These are phyloP conservation scores for Heliconius eleuchia DNA, from an alignment of 1,140 invertebrate genomes.

Conservation along the genomic window DNA sequence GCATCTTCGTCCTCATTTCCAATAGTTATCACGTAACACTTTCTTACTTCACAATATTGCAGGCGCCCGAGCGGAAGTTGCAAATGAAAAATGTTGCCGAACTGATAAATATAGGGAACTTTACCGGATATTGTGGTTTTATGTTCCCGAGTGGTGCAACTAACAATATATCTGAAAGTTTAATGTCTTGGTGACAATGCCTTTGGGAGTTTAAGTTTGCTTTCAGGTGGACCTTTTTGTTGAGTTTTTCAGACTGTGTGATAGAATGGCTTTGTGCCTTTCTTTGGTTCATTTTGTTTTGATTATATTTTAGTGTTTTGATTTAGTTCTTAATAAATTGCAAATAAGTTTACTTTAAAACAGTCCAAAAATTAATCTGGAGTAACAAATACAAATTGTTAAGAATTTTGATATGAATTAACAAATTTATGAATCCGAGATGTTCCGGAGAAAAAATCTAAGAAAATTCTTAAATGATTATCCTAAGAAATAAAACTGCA, in stretches of 20 bases:
- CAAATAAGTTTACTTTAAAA: no score
- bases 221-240: conserved; percentile 18
- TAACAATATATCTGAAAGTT: conserved; percentile 42
- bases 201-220: conserved; percentile 12
- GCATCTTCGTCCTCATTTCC: conserved; percentile 34
- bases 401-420: no score
- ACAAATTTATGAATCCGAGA: no score
- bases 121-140: conserved; percentile 50
- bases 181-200: conserved; percentile 31
- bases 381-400: no score
- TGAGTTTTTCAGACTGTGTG: neutral
- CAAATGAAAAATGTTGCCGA: conserved; percentile 58
- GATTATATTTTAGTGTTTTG: neutral
- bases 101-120: conserved; percentile 49
- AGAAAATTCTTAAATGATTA: no score
- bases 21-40: conserved; percentile 52
- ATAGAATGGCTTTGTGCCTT: neutral
- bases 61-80: conserved; percentile 41
- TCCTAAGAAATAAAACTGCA: no score
- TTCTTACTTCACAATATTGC: conserved; percentile 44
- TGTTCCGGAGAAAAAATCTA: no score
- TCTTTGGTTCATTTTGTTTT: neutral
- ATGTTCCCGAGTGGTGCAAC: conserved; percentile 40
- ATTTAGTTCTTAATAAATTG: neutral
- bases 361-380: no score